Conservation (phyloP, 2,113 vertebrate genomes). For the Willisornis vidua region DNA sequence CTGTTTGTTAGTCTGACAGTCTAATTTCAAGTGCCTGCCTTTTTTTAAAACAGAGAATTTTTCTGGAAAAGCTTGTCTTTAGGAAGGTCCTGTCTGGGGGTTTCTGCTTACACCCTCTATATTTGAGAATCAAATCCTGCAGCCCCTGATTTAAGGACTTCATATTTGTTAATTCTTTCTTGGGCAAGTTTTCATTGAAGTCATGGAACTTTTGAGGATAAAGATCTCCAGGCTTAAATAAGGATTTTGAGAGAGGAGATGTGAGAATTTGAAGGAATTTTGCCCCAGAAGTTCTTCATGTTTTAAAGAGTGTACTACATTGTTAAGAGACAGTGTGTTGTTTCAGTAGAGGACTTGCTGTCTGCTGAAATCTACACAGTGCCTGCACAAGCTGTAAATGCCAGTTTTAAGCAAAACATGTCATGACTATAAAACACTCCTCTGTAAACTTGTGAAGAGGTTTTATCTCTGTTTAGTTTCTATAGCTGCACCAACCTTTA, state of each 20-base stretch:
- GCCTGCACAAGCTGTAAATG: conserved; percentile 41
- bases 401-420: conserved; percentile 18
- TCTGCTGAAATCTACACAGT: not conserved
- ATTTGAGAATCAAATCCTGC: not conserved
- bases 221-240: not conserved
- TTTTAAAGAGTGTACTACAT: not conserved
- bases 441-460: not conserved
- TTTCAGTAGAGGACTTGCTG: not conserved
- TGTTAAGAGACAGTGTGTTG: not conserved
- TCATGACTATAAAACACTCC: conserved; percentile 17
- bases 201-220: not conserved
- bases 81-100: not conserved
- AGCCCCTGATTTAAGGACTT: not conserved
- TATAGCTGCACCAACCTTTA: not conserved
- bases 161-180: not conserved
- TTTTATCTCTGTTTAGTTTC: conserved; percentile 28
- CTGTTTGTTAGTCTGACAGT: not conserved
- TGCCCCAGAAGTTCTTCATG: not conserved
- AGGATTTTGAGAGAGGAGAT: not conserved
- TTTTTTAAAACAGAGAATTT: not conserved
- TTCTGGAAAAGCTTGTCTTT: not conserved
- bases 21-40: conserved; percentile 1
- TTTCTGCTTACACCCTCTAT: not conserved
- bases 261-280: not conserved
- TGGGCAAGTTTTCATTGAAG: not conserved